Evolutionary conservation across 53 echinoderm and acorn worm species (phyloP).

Genomic region (Hippasteria phrygiana): DNA sequence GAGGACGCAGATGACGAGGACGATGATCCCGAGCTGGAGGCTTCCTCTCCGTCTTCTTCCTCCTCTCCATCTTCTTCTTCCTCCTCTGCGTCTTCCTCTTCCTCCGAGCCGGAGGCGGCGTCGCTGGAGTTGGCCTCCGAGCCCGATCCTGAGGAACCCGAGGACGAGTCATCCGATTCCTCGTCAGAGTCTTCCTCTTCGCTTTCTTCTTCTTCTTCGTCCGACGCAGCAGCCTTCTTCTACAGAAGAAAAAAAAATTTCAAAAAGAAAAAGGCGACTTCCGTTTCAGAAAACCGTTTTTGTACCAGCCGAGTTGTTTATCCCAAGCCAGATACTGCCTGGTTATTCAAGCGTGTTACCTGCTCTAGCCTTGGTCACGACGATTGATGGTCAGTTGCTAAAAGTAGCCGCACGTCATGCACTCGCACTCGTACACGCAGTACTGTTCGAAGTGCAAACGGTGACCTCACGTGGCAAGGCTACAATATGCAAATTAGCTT

Average conservation of each 20-base stretch:
- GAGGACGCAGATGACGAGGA: slow-evolving; percentile 16
- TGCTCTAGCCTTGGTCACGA: too few species aligned
- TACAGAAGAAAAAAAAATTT: not conserved
- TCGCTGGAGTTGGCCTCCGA: slow-evolving; percentile 62
- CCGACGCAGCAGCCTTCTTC: slow-evolving; percentile 47
- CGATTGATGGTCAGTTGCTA: too few species aligned
- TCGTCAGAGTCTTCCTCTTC: slow-evolving; percentile 55
- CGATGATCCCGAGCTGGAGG: slow-evolving; percentile 13
- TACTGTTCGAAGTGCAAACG: too few species aligned
- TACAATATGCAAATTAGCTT: too few species aligned
- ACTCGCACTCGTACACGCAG: too few species aligned
- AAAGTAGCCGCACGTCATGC: too few species aligned
- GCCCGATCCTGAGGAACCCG: slow-evolving; percentile 37
- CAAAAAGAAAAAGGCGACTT: not conserved
- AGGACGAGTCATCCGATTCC: slow-evolving; percentile 63
- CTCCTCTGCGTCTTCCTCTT: slow-evolving; percentile 40
- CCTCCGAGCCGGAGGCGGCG: slow-evolving; percentile 40
- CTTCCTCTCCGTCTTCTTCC: slow-evolving; percentile 46
- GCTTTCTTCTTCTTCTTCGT: slow-evolving; percentile 52
- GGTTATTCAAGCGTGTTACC: too few species aligned
- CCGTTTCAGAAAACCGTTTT: not conserved
- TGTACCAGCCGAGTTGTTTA: not conserved
- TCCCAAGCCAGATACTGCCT: too few species aligned
- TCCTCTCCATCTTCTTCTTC: slow-evolving; percentile 42
- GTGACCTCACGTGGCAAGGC: too few species aligned